phyloP scores from a whole-genome alignment of 2,888 invertebrate species.

The Ophioninae sp. region DNA sequence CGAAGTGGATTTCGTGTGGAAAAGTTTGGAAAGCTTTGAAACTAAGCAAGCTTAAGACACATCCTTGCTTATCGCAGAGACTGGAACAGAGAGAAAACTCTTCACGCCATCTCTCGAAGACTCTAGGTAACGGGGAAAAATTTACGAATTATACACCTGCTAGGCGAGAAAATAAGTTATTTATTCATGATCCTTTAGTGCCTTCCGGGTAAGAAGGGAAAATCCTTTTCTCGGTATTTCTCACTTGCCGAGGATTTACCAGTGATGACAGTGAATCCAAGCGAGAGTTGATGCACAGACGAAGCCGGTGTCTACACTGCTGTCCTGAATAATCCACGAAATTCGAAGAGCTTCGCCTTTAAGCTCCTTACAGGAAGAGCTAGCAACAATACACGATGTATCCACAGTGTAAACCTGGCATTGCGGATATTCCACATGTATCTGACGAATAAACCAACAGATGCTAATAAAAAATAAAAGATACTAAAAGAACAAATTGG shows the following conservation, averaged over 20 bases:
- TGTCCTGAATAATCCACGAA: conserved; percentile 65
- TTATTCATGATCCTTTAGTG: conserved; percentile 65
- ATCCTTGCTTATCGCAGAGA: neutral
- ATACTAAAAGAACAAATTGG: neutral
- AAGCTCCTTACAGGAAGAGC: conserved; percentile 64
- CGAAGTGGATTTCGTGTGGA: conserved; percentile 5
- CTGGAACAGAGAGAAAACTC: neutral
- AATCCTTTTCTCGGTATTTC: conserved; percentile 41
- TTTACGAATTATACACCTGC: conserved; percentile 16
- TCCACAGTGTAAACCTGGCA: neutral
- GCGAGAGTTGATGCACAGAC: conserved; percentile 32
- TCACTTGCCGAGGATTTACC: conserved; percentile 35
- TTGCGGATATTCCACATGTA: neutral
- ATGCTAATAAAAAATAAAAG: no score
- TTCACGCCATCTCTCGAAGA: neutral
- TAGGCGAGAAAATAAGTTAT: conserved; percentile 55
- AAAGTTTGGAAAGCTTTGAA: conserved; percentile 27
- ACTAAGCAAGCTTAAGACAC: conserved; percentile 15
- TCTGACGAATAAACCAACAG: neutral
- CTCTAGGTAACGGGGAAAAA: conserved; percentile 15
- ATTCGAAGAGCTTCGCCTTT: conserved; percentile 53
- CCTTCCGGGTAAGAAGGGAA: conserved; percentile 54
- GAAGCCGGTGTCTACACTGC: conserved; percentile 17
- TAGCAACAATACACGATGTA: conserved; percentile 8
- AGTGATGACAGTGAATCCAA: conserved; percentile 44